A percentile compares a stretch with the other conserved stretches of the same genome.
These are phyloP conservation scores for Actinopyga echinites DNA, from an alignment of 53 echinoderm and acorn worm genomes.

Conservation along the genomic window DNA sequence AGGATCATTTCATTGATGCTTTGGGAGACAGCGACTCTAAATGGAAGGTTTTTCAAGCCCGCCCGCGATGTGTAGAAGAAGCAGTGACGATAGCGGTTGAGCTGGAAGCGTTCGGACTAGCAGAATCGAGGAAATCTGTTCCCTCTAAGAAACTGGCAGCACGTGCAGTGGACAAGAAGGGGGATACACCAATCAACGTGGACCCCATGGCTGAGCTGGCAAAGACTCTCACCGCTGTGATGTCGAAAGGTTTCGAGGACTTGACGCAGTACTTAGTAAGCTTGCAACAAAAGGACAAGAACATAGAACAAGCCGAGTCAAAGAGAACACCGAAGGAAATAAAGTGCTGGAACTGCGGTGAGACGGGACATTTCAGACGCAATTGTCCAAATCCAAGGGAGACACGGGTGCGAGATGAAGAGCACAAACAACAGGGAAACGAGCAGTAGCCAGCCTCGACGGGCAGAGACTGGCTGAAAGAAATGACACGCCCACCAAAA, in stretches of 20 bases:
- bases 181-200: not conserved
- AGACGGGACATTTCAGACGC: conserved; percentile 16
- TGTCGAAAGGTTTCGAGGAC: not conserved
- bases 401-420: not conserved
- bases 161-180: not conserved
- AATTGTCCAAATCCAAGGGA: not conserved
- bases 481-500: not conserved
- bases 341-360: conserved; percentile 15
- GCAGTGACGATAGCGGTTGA: conserved; percentile 55
- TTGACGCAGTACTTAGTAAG: not conserved
- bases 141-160: not conserved
- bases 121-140: conserved; percentile 6
- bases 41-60: conserved; percentile 44
- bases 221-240: not conserved
- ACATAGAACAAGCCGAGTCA: not conserved
- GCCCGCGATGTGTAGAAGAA: conserved; percentile 34
- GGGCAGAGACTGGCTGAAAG: conserved; percentile 9
- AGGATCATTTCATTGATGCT: conserved; percentile 63
- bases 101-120: conserved; percentile 47
- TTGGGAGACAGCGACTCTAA: conserved; percentile 43
- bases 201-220: not conserved
- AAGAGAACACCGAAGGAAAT: not conserved
- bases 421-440: not conserved
- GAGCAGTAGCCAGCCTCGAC: conserved; percentile 4
- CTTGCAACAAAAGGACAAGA: not conserved